These are phyloP conservation scores for Empidonax alnorum DNA, from an alignment of 2,113 vertebrate species.

Conservation along the genomic window DNA sequence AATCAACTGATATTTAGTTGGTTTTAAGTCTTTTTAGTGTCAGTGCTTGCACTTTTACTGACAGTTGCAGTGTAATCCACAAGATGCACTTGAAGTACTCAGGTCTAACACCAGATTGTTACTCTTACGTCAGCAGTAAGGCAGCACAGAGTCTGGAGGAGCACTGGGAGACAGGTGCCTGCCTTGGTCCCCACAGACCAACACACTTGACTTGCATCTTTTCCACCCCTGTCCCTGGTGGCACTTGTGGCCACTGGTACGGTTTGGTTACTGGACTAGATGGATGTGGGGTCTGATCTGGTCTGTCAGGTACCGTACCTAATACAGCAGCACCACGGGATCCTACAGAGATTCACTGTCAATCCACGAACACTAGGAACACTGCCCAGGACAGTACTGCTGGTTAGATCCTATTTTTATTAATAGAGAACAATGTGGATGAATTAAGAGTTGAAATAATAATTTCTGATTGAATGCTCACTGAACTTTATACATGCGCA, in stretches of 20 bases:
- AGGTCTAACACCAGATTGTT: rapidly evolving
- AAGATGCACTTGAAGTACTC: neutral
- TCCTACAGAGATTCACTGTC: neutral
- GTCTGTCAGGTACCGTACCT: neutral
- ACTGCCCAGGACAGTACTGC: neutral
- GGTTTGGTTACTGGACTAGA: neutral
- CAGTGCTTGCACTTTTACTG: neutral
- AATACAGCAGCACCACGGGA: neutral
- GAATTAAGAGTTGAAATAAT: neutral
- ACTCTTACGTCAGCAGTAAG: rapidly evolving
- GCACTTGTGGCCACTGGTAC: neutral
- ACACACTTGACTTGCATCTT: neutral
- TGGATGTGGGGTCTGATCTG: neutral
- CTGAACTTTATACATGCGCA: neutral
- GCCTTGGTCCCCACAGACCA: neutral
- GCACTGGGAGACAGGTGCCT: neutral
- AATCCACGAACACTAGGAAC: neutral
- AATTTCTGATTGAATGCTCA: neutral
- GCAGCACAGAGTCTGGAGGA: rapidly evolving
- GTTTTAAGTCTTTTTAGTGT: neutral
- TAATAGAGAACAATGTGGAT: neutral
- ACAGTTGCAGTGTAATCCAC: neutral
- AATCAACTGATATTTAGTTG: neutral
- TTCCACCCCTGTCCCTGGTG: neutral
- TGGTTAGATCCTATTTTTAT: neutral